Evolutionary conservation across 2,888 invertebrate genomes (phyloP), one percentile per base, ranked within the genome.

Genomic region (Apodemia duryi): DNA sequence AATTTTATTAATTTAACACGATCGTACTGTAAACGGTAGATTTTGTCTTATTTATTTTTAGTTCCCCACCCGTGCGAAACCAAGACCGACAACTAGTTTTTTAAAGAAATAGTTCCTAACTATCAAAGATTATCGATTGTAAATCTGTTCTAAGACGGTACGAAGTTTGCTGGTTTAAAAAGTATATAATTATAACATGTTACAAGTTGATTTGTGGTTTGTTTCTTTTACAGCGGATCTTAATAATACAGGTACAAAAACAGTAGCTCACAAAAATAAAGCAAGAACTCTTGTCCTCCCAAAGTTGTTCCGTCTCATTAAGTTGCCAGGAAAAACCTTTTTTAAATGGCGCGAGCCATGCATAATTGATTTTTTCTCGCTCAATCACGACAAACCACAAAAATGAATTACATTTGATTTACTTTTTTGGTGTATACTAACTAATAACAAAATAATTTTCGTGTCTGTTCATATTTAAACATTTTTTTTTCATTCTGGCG

Each of bases 361-460:
- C 72, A 74, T 81, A 86, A 88, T 85, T 85, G 85, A 83, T 85
- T 85, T 86, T 85, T 85, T 85, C 83, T 78, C 75, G 74, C 73
- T 74, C 80, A 75, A 77, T 77, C 80, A 75, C 68, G 54, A 54
- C 29, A 11, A 28, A 54, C 29, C 29, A 54, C 54, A 54, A 54
- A 54, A 54, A 54, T 29, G 54, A 28, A 54, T 54, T 54, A 54
- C 29, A 54, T 54, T 54, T 54, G 54, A 28, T 52, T 52, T 52
- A 52, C 52, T 52, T 54, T 54, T 54, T 54, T 29, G 54, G 10
- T 4, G 29, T 54, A 54, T 32, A 28, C 54, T 29, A 4, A 54
- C 10, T 54, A 54, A 54, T 54, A 54, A 52, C 21, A 52, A 52
- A 52, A 6, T 41, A 9, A 9, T 2, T 6, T 28, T 52, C 21